A percentile compares a stretch with the other conserved stretches of the same genome.
phyloP scores from a whole-genome alignment of 2,113 vertebrate genomes.

The Salvator merianae region DNA sequence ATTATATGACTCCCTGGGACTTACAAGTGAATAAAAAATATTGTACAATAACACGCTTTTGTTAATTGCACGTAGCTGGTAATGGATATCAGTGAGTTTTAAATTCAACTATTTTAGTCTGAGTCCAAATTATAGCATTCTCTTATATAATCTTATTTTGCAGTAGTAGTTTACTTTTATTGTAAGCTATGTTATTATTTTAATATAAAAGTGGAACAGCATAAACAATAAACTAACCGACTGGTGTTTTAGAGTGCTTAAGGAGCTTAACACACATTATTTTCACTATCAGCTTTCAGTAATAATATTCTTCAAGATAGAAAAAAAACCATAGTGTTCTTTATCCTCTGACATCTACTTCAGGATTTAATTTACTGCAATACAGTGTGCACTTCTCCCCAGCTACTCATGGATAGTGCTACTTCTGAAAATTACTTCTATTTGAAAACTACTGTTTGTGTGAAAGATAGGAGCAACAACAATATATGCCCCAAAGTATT shows the following conservation, averaged over 20 bases:
- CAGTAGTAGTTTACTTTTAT: not conserved
- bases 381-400: not conserved
- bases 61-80: not conserved
- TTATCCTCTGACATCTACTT: not conserved
- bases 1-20: too few species aligned
- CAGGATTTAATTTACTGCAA: not conserved
- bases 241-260: not conserved
- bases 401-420: not conserved
- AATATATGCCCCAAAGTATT: not conserved
- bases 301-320: not conserved
- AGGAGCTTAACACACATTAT: not conserved
- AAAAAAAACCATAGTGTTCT: not conserved
- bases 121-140: not conserved
- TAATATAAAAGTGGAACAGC: not conserved
- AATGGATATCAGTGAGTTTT: not conserved
- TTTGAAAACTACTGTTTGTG: not conserved
- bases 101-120: not conserved
- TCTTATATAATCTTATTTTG: not conserved
- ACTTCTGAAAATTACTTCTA: not conserved
- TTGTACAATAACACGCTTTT: not conserved
- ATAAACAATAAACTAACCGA: not conserved
- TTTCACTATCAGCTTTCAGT: not conserved
- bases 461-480: not conserved
- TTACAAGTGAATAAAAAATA: too few species aligned
- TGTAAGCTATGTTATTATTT: not conserved